Percentiles rank a stretch among this genome's conserved stretches.
Conservation (phyloP, 2,113 vertebrate genomes). For the Corythoichthys intestinalis region DNA sequence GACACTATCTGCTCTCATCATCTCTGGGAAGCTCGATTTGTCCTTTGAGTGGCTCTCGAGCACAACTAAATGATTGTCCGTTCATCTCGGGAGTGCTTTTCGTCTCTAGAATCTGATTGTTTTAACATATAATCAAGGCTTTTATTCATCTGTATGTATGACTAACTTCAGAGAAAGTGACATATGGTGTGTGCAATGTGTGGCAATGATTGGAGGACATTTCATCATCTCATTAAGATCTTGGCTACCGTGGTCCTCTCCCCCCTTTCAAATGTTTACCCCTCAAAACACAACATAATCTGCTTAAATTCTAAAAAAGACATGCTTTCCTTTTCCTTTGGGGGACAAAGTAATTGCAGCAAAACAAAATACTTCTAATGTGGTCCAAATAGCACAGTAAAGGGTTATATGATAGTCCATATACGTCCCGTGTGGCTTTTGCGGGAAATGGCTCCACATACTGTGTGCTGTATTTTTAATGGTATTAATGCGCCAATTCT, state of each 20-base stretch:
- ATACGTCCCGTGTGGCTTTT: conserved; percentile 40
- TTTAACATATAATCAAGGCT: background rate
- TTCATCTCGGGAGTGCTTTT: conserved; percentile 42
- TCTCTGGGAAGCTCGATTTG: conserved; percentile 34
- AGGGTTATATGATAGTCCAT: conserved; percentile 7
- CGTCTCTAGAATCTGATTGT: conserved; percentile 33
- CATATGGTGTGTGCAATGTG: conserved; percentile 25
- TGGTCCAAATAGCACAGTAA: conserved; percentile 12
- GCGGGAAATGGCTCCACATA: conserved; percentile 34
- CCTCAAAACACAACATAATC: conserved; percentile 34
- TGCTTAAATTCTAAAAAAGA: conserved; percentile 46
- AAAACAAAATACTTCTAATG: conserved; percentile 26
- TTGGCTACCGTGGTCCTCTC: conserved; percentile 24
- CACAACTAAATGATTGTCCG: conserved; percentile 46
- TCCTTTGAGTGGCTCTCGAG: conserved; percentile 38
- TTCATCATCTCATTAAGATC: conserved; percentile 53
- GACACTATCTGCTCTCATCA: conserved; percentile 41
- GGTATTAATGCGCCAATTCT: conserved; percentile 64
- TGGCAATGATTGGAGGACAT: conserved; percentile 27
- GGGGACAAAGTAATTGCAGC: conserved; percentile 40
- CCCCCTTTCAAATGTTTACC: conserved; percentile 47
- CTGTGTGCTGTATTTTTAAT: conserved; percentile 15
- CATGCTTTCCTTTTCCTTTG: conserved; percentile 20
- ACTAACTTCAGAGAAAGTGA: conserved; percentile 2
- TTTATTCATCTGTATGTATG: conserved; percentile 11